phyloP scores from a whole-genome alignment of 1,140 invertebrate species.

The Drosophila pandora region DNA sequence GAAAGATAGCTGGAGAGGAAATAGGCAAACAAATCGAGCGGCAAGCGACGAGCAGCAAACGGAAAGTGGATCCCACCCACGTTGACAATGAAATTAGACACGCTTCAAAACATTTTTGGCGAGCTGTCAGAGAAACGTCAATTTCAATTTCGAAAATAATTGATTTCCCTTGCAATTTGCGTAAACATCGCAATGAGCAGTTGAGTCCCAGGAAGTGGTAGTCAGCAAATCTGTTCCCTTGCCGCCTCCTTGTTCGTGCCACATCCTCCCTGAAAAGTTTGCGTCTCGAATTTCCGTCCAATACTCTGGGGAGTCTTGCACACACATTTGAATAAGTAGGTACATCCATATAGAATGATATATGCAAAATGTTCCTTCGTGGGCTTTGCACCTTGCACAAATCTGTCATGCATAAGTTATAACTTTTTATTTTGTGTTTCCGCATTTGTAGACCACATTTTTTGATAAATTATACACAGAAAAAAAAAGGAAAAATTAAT shows the following conservation, averaged over 20 bases:
- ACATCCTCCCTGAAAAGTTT: conserved; percentile 8
- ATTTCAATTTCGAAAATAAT: conserved; percentile 79
- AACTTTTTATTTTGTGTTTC: conserved; percentile 75
- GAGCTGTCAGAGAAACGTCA: conserved; percentile 77
- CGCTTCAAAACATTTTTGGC: conserved; percentile 77
- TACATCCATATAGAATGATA: conserved; percentile 37
- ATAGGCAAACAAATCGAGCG: conserved; percentile 34
- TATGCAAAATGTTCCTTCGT: conserved; percentile 58
- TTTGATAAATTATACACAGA: conserved; percentile 32
- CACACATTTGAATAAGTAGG: conserved; percentile 6
- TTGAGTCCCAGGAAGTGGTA: conserved; percentile 43
- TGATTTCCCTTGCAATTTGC: conserved; percentile 76
- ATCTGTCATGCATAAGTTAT: conserved; percentile 77
- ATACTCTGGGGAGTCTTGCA: conserved; percentile 15
- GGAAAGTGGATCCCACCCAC: conserved; percentile 12
- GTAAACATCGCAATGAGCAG: conserved; percentile 73
- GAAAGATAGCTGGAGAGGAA: conserved; percentile 9
- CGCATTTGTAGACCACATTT: conserved; percentile 66
- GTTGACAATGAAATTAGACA: conserved; percentile 79
- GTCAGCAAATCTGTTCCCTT: conserved; percentile 31
- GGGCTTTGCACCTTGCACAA: conserved; percentile 75
- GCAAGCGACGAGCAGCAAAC: not conserved
- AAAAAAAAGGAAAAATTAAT: not conserved
- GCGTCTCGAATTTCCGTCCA: conserved; percentile 11
- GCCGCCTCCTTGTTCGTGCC: not conserved